Evolutionary conservation across 1,140 invertebrate genomes (phyloP), one percentile per base, ranked within the genome.

Genomic region (Pseudobourletiella spinata): DNA sequence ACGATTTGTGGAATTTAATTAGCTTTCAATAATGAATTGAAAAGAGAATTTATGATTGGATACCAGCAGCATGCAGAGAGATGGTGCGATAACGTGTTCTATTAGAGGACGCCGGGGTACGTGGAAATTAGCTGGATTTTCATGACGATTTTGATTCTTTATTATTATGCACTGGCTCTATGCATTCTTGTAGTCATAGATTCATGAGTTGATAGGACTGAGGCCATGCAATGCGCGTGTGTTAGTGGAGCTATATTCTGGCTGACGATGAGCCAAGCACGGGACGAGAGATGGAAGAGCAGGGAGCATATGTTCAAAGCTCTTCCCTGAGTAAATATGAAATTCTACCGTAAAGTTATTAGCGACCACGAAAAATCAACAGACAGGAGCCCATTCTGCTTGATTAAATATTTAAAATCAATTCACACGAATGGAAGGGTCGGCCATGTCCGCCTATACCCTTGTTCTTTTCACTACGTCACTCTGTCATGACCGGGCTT

Each of bases 321-420:
- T 39, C n/a, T 46, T 46, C 6, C 18, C 22, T 11, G 44, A 46
- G 18, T 18, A 6, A 46, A 46, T 18, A 46, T 18, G 18, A 46
- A 46, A 20, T 20, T 18, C 44, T 20, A 46, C 44, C 44, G 18
- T 11, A 51, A 51, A 51, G 14, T 51, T 51, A 51, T 51, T 51
- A 51, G 48, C 48, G 48, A 51, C 48, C 48, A 51, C 24, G 32
- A 15, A 25, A 51, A 51, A 26, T 51, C 14, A 51, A 51, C 24
- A 51, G 48, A 51, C 48, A 51, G 48, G 14, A 51, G 48, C n/a
- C 48, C 25, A 11, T 50, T 6, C 26, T 56, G 22, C 56, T 28
- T 59, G 57, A 28, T 59, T 28, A 59, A 59, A 59, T 59, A 59
- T 59, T 59, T 59, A 42, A 50, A 59, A 59, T 59, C 46, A 59